Evolutionary conservation across 2,797 vertebrate genomes (phyloP).

Genomic region (Ara ararauna): DNA sequence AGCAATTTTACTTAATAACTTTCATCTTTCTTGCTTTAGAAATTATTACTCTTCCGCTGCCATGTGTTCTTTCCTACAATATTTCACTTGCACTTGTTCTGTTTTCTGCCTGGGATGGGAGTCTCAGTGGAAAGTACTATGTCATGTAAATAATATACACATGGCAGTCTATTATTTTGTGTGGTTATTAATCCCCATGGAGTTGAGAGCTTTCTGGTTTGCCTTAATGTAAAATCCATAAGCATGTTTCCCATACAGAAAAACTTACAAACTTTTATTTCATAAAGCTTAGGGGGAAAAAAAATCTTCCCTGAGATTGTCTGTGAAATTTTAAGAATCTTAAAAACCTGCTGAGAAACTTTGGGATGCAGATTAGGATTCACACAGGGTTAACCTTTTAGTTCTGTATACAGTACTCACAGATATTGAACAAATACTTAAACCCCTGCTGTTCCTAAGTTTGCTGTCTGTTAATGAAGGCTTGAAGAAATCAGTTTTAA

Average conservation of each 20-base stretch:
- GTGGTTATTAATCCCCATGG: constrained; percentile 64
- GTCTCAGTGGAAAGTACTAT: constrained; percentile 67
- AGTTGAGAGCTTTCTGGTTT: constrained; percentile 64
- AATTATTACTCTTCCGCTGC: constrained; percentile 49
- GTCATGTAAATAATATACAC: constrained; percentile 71
- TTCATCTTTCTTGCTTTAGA: constrained; percentile 52
- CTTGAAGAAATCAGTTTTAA: not conserved
- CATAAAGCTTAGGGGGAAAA: not conserved
- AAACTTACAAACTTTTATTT: constrained; percentile 23
- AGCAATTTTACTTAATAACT: constrained; percentile 48
- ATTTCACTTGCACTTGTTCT: constrained; percentile 75
- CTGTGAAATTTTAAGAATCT: constrained; percentile 30
- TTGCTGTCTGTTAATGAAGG: not conserved
- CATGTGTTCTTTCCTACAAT: constrained; percentile 61
- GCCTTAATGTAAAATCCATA: constrained; percentile 74
- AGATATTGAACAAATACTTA: not conserved
- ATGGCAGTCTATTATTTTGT: constrained; percentile 70
- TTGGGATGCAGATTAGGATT: not conserved
- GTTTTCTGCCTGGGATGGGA: constrained; percentile 68
- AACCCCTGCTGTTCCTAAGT: not conserved
- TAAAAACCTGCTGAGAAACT: not conserved
- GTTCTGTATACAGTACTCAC: not conserved
- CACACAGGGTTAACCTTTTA: not conserved
- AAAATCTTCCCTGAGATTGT: not conserved
- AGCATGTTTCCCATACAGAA: constrained; percentile 37